Percentiles rank a stretch among this genome's conserved stretches.
phyloP scores from a whole-genome alignment of 2,888 invertebrate genomes.

The Sarcophaga carnaria region DNA sequence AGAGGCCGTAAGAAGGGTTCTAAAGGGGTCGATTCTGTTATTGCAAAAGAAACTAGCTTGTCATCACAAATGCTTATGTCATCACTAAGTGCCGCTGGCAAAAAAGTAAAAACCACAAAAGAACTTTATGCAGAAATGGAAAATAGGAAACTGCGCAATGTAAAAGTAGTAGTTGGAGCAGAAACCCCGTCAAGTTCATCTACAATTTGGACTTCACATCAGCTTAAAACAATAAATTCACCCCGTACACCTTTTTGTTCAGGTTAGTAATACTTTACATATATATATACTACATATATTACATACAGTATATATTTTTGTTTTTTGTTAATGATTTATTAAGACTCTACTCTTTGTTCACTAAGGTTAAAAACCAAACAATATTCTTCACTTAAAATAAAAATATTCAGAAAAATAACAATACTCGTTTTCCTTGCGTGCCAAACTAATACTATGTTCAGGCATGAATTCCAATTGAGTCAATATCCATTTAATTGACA shows the following conservation, averaged over 20 bases:
- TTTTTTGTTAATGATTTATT: too few species aligned
- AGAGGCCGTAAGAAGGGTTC: constrained; percentile 81
- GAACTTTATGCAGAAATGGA: constrained; percentile 81
- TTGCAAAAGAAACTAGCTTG: constrained; percentile 77
- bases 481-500: too few species aligned
- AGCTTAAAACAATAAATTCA: constrained; percentile 52
- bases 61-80: constrained; percentile 76
- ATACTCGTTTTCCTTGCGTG: too few species aligned
- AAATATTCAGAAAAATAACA: too few species aligned
- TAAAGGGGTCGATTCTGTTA: constrained; percentile 79
- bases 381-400: too few species aligned
- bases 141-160: constrained; percentile 75
- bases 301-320: too few species aligned
- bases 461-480: too few species aligned
- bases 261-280: constrained; percentile 72
- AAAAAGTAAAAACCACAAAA: constrained; percentile 81
- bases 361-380: too few species aligned
- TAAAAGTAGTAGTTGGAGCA: constrained; percentile 9
- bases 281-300: neutral
- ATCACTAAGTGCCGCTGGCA: constrained; percentile 75
- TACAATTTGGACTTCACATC: constrained; percentile 70
- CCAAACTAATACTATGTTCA: too few species aligned
- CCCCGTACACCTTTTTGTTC: constrained; percentile 78
- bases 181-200: constrained; percentile 70
- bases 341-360: too few species aligned